Evolutionary conservation across 2,797 vertebrate species (phyloP).

Genomic region (Eulemur albifrons): DNA sequence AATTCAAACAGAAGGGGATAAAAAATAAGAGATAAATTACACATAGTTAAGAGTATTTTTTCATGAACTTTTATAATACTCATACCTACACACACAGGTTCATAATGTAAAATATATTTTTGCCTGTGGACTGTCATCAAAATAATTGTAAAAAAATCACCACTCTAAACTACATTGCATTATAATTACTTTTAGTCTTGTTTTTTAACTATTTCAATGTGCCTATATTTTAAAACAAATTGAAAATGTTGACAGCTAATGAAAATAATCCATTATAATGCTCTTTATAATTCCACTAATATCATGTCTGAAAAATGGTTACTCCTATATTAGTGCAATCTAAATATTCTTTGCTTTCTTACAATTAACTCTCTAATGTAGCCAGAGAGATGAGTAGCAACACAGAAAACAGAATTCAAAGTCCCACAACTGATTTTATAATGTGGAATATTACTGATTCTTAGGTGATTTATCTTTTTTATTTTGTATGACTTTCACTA

Average conservation of each 20-base stretch:
- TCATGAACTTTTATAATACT: not conserved
- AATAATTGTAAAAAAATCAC: not conserved
- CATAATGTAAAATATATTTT: slow-evolving; percentile 7
- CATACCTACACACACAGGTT: not conserved
- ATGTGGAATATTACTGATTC: not conserved
- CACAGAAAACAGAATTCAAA: not conserved
- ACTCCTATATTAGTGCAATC: not conserved
- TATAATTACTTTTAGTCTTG: not conserved
- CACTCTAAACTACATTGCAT: not conserved
- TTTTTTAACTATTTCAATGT: slow-evolving; percentile 13
- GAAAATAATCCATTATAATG: not conserved
- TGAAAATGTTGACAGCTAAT: slow-evolving; percentile 34
- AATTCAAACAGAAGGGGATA: not conserved
- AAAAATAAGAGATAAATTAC: not conserved
- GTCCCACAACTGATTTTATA: not conserved
- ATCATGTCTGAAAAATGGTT: not conserved
- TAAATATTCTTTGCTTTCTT: not conserved
- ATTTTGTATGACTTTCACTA: not conserved
- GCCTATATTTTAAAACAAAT: slow-evolving; percentile 55
- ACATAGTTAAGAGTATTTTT: not conserved
- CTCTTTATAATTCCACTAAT: slow-evolving; percentile 49
- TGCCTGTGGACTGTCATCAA: not conserved
- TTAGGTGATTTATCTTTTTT: not conserved
- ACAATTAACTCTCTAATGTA: not conserved
- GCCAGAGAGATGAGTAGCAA: not conserved